Conservation (phyloP, 1,140 invertebrate genomes). For the Drosophila parabipectinata region DNA sequence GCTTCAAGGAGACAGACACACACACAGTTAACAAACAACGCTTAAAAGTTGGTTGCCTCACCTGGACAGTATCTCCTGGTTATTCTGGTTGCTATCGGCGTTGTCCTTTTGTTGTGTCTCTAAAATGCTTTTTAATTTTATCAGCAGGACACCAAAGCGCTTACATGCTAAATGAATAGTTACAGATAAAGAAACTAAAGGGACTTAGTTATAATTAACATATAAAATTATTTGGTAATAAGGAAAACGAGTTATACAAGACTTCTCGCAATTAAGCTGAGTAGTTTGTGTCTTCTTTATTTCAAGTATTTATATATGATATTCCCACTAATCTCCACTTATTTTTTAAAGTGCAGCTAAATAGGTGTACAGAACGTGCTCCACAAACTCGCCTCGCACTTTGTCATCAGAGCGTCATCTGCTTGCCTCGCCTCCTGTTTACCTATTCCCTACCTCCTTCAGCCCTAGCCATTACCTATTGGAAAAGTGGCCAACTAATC, state of each 20-base stretch:
- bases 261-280: too few species aligned
- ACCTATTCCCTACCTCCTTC: neutral
- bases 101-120: constrained; percentile 52
- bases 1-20: constrained; percentile 14
- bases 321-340: neutral
- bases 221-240: neutral
- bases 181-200: constrained; percentile 48
- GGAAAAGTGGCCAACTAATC: constrained; percentile 67
- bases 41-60: constrained; percentile 51
- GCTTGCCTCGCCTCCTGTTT: neutral
- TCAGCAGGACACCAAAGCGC: constrained; percentile 63
- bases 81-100: constrained; percentile 17
- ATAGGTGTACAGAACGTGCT: constrained; percentile 63
- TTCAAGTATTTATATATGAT: neutral
- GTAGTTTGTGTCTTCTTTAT: neutral
- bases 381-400: constrained; percentile 46
- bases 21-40: constrained; percentile 47
- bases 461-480: constrained; percentile 25
- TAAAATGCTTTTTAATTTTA: constrained; percentile 81
- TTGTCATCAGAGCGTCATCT: constrained; percentile 66
- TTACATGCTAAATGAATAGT: constrained; percentile 67
- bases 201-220: too few species aligned
- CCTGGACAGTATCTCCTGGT: constrained; percentile 30
- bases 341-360: constrained; percentile 48
- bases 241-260: too few species aligned